These are phyloP conservation scores for Scaptomyza hsui DNA, from an alignment of 1,140 invertebrate genomes.

Conservation along the genomic window DNA sequence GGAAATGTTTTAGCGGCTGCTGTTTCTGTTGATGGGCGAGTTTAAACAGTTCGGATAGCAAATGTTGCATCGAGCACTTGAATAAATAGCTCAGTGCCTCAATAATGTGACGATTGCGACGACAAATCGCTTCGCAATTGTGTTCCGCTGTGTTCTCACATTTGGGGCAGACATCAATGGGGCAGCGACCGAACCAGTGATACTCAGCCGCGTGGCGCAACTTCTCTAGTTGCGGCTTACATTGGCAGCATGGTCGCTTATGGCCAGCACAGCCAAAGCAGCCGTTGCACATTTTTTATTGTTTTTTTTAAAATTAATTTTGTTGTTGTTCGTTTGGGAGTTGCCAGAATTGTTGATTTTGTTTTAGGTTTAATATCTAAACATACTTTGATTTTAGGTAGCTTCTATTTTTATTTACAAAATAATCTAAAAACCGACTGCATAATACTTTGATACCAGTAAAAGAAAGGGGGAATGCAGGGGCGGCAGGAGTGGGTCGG, in stretches of 20 bases:
- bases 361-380: too few species aligned
- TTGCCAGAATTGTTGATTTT: too few species aligned
- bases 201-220: neutral
- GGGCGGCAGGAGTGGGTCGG: too few species aligned
- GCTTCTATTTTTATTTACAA: too few species aligned
- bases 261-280: neutral
- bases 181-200: conserved; percentile 28
- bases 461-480: too few species aligned
- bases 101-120: conserved; percentile 49
- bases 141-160: neutral
- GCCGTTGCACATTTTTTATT: conserved; percentile 1
- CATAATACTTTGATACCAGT: too few species aligned
- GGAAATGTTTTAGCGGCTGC: conserved; percentile 22
- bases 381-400: too few species aligned
- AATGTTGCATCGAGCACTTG: conserved; percentile 14
- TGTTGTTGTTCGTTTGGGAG: conserved; percentile 20
- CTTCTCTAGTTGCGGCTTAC: neutral
- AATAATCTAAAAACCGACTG: too few species aligned
- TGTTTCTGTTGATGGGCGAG: conserved; percentile 31
- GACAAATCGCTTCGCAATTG: conserved; percentile 19
- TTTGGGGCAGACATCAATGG: neutral
- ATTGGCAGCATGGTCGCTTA: neutral
- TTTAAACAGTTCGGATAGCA: conserved; percentile 44
- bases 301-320: conserved; percentile 15
- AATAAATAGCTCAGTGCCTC: conserved; percentile 57